Evolutionary conservation across 2,113 vertebrate genomes (phyloP), one percentile per base, ranked within the genome.

Genomic region (Percopsis transmontana): DNA sequence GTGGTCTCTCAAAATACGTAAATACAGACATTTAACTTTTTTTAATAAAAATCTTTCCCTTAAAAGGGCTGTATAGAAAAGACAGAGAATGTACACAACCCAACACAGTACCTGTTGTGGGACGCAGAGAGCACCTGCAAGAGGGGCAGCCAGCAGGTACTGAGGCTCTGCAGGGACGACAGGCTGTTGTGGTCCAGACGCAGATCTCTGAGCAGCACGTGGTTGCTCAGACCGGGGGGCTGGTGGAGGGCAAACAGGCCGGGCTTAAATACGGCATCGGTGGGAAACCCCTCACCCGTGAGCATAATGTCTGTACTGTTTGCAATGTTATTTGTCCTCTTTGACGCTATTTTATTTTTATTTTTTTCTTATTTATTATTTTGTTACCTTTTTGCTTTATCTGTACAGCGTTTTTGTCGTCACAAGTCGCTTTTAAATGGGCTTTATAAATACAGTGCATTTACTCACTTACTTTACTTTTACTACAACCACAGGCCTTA

Each of bases 131-230:
- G 82, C 23, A 80, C 85, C 53, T 90, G 92, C 61, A 99, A 63
- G 50, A 96, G 88, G 59, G 97, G 96, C 21, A 99, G 85, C 97
- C 97, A 98, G 85, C 86, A 94, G 0, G 60, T 87, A 52, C 90
- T 68, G 81, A 97, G 75, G 20, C 41, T 81, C 65, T 83, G 82
- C 72, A 97, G 0, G 60, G 89, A 64, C 57, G 89, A 93, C 85
- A 99, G 89, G 78, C 81, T 96, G 86, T 99, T 99, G 89, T 98
- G 94, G 65, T 96, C 93, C 70, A 99, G 88, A 72, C 84, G 85
- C 1, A 98, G 80, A 72, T 96, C 94, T 90, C 92, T 91, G 85
- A 99, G 88, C 10, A 99, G 92, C 77, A 98, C 94, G 20, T 98
- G 97, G 90, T 99, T 94, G 72, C 87, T 84, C 77, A 99, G 81